These are phyloP conservation scores for Chelonus formosanus DNA, from an alignment of 2,888 invertebrate genomes.

Conservation along the genomic window DNA sequence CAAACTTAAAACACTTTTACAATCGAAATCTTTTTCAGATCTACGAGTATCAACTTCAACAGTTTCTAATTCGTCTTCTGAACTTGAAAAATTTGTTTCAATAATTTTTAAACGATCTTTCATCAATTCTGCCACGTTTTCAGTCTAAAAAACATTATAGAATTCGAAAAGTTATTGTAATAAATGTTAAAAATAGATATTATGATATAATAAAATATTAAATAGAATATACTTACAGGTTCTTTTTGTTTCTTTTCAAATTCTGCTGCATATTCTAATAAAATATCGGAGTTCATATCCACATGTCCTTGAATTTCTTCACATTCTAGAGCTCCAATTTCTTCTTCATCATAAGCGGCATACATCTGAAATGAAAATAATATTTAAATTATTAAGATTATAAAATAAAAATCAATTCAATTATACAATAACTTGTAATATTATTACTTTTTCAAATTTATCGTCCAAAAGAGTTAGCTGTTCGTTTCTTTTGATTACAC, in stretches of 20 bases:
- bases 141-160: constrained; percentile 44
- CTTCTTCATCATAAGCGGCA: constrained; percentile 86
- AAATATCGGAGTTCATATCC: constrained; percentile 73
- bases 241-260: constrained; percentile 72
- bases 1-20: constrained; percentile 88
- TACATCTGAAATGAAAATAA: constrained; percentile 69
- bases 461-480: constrained; percentile 85
- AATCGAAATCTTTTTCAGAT: constrained; percentile 81
- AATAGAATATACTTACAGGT: constrained; percentile 45
- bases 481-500: constrained; percentile 85
- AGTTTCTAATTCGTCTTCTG: constrained; percentile 68
- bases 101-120: constrained; percentile 55
- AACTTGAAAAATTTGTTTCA: constrained; percentile 45
- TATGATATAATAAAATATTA: constrained; percentile 11
- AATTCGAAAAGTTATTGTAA: constrained; percentile 8
- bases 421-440: background rate
- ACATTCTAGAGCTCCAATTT: constrained; percentile 88
- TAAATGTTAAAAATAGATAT: background rate
- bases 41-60: constrained; percentile 72
- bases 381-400: background rate
- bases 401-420: constrained; percentile 6
- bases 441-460: constrained; percentile 83
- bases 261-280: constrained; percentile 79
- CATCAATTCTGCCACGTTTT: constrained; percentile 55
- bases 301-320: constrained; percentile 88